Percentiles rank a stretch among this genome's conserved stretches.
Evolutionary conservation across 1,140 invertebrate genomes (phyloP).

Genomic region (Tetraneura akinire): DNA sequence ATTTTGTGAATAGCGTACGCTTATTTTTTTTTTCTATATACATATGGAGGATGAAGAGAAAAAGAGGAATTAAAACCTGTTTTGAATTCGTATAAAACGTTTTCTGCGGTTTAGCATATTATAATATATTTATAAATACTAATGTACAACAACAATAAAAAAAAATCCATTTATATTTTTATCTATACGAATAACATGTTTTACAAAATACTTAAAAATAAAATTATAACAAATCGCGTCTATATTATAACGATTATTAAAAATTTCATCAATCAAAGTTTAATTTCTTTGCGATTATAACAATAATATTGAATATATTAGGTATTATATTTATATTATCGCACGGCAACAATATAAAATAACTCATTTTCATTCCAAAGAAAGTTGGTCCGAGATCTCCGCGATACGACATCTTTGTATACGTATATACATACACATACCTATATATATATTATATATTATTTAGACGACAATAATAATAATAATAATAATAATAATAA

Average conservation of each 20-base stretch:
- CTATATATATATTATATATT: too few relatives aligned
- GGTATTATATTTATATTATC: too few relatives aligned
- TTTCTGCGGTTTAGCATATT: constrained; percentile 17
- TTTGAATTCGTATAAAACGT: constrained; percentile 9
- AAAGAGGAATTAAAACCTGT: constrained; percentile 26
- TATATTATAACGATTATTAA: neutral
- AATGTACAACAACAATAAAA: constrained; percentile 2
- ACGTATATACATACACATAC: neutral
- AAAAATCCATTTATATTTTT: constrained; percentile 17
- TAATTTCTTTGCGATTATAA: too few relatives aligned
- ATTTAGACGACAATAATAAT: neutral
- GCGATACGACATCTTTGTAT: neutral
- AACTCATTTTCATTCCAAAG: too few relatives aligned
- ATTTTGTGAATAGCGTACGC: neutral
- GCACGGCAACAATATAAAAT: too few relatives aligned
- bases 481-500: neutral
- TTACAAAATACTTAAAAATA: neutral
- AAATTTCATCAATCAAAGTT: too few relatives aligned
- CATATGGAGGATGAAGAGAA: neutral
- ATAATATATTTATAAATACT: neutral
- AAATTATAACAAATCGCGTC: neutral
- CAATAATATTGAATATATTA: too few relatives aligned
- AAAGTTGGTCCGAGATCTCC: neutral
- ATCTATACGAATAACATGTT: constrained; percentile 9
- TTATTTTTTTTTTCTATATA: too few relatives aligned